Percentiles rank a stretch among this genome's conserved stretches.
phyloP scores from a whole-genome alignment of 2,113 vertebrate genomes.

The Heptranchias perlo region DNA sequence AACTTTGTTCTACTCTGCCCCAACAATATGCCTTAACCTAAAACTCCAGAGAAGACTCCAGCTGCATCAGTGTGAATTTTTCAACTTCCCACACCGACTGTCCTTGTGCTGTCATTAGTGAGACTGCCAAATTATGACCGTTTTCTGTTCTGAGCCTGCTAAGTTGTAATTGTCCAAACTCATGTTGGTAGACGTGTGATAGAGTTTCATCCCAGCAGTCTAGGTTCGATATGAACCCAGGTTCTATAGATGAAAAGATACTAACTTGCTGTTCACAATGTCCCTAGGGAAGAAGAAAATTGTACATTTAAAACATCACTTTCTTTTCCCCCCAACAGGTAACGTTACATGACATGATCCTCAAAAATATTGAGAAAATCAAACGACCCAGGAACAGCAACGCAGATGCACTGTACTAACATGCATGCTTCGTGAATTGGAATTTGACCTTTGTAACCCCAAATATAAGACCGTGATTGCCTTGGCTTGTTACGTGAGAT shows the following conservation, averaged over 20 bases:
- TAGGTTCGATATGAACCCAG: background rate
- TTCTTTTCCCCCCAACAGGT: slow-evolving; percentile 61
- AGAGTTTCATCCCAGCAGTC: background rate
- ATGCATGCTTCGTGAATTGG: slow-evolving; percentile 51
- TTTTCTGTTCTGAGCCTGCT: background rate
- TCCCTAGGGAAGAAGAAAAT: background rate
- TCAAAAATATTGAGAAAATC: slow-evolving; percentile 99
- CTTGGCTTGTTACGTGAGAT: slow-evolving; percentile 67
- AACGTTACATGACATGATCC: slow-evolving; percentile 97
- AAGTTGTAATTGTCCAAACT: background rate
- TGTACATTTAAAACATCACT: slow-evolving; percentile 22
- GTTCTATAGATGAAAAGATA: background rate
- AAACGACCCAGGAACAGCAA: slow-evolving; percentile 98
- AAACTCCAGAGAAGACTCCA: background rate
- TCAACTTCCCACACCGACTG: background rate
- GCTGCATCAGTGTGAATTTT: background rate
- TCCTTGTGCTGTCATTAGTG: background rate
- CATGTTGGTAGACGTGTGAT: background rate
- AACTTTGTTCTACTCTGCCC: background rate
- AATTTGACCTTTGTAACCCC: slow-evolving; percentile 65
- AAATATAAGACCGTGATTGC: slow-evolving; percentile 67
- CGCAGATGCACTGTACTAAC: slow-evolving; percentile 90
- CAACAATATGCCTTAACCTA: background rate
- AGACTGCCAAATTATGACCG: background rate
- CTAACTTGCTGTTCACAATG: background rate